Percentiles rank a stretch among this genome's conserved stretches.
phyloP scores from a whole-genome alignment of 2,113 vertebrate species.

The Irena cyanogastra region DNA sequence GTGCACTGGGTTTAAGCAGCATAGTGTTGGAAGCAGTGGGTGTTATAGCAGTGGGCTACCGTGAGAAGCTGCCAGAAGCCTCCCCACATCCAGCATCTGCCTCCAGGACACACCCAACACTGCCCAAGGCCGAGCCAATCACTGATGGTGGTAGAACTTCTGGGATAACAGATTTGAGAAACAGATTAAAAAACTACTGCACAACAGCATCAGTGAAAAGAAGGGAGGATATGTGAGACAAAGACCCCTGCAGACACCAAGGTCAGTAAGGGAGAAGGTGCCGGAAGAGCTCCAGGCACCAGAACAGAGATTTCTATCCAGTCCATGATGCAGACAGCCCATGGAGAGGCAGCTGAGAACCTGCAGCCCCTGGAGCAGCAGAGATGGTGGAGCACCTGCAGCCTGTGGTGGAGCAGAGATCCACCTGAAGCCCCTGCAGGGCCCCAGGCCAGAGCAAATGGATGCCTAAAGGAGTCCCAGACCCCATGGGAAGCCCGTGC shows the following conservation, averaged over 20 bases:
- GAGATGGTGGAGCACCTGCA: not conserved
- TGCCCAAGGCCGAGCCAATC: accelerated
- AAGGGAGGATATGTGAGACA: not conserved
- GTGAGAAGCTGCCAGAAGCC: not conserved
- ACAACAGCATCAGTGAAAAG: not conserved
- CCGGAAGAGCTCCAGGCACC: accelerated
- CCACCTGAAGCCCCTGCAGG: not conserved
- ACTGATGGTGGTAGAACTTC: accelerated
- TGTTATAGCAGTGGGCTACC: not conserved
- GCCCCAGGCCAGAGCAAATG: accelerated
- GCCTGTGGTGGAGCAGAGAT: not conserved
- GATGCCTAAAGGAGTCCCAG: not conserved
- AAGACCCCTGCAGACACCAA: not conserved
- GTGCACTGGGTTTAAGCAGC: accelerated
- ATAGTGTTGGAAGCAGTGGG: not conserved
- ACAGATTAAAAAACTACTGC: accelerated
- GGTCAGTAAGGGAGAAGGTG: not conserved
- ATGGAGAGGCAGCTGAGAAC: accelerated
- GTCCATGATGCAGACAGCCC: accelerated
- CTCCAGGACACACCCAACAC: accelerated
- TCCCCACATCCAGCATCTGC: accelerated
- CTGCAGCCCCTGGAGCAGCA: not conserved
- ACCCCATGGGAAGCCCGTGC: not conserved
- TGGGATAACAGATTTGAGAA: not conserved
- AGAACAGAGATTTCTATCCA: not conserved